These are phyloP conservation scores for Parotia lawesii DNA, from an alignment of 2,113 vertebrate genomes.

Conservation along the genomic window DNA sequence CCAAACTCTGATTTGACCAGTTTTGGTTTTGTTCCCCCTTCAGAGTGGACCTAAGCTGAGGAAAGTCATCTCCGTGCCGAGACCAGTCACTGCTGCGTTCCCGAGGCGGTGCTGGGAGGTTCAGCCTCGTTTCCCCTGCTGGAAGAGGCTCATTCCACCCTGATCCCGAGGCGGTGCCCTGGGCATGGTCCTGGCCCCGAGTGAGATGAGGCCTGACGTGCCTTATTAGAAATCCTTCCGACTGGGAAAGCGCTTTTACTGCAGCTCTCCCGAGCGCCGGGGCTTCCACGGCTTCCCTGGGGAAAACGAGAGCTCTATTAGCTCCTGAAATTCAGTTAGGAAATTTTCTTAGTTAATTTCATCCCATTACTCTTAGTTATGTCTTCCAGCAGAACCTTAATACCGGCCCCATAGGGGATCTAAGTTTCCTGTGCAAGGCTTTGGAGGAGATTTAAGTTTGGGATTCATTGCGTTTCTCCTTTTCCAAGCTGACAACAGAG, in stretches of 20 bases:
- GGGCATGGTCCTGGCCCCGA: background rate
- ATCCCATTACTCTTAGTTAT: constrained; percentile 68
- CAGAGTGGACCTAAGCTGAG: fast-evolving
- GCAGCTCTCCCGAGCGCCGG: constrained; percentile 45
- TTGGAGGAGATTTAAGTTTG: constrained; percentile 48
- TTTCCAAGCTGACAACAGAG: constrained; percentile 47
- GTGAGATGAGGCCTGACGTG: background rate
- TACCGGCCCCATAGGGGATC: constrained; percentile 42
- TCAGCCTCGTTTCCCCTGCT: background rate
- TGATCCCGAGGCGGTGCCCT: background rate
- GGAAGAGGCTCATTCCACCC: background rate
- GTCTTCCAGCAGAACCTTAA: constrained; percentile 59
- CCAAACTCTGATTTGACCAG: background rate
- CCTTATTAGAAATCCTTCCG: constrained; percentile 44
- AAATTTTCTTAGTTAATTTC: constrained; percentile 65
- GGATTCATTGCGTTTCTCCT: constrained; percentile 52
- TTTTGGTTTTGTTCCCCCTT: background rate
- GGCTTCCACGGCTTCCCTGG: constrained; percentile 53
- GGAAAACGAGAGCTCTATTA: constrained; percentile 56
- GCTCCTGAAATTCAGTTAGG: constrained; percentile 65
- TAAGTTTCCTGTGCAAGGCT: constrained; percentile 61
- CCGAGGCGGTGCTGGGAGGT: background rate
- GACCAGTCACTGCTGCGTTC: background rate
- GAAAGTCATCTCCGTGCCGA: fast-evolving
- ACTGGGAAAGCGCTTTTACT: constrained; percentile 6